phyloP scores from a whole-genome alignment of 2,888 invertebrate genomes.

The Trissoscelio sp. region DNA sequence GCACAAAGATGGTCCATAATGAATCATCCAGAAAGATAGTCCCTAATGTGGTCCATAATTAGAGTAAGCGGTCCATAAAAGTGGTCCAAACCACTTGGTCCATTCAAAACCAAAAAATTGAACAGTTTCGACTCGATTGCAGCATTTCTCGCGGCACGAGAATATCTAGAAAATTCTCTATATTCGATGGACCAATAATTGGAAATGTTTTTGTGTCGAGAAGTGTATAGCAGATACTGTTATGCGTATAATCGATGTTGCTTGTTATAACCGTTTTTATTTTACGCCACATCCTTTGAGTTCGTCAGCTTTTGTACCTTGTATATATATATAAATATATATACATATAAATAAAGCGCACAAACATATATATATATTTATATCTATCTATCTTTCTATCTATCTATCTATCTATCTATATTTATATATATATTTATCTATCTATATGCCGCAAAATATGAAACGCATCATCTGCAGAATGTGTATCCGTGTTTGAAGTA shows the following conservation, averaged over 20 bases:
- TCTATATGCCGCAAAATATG: constrained; percentile 40
- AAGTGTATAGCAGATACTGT: constrained; percentile 60
- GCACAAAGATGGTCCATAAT: too few relatives aligned
- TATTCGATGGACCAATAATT: constrained; percentile 58
- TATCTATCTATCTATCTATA: constrained; percentile 14
- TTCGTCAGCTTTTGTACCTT: constrained; percentile 56
- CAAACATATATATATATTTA: too few relatives aligned
- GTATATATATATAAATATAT: constrained; percentile 3
- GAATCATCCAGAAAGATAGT: too few relatives aligned
- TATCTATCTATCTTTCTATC: too few relatives aligned
- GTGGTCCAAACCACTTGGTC: too few relatives aligned
- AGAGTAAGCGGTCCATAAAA: too few relatives aligned
- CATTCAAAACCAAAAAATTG: too few relatives aligned
- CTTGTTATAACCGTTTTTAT: constrained; percentile 62
- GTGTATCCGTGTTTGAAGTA: constrained; percentile 52
- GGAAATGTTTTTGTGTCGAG: constrained; percentile 62
- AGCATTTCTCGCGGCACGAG: constrained; percentile 40
- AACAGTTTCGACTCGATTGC: constrained; percentile 9
- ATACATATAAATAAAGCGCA: background rate
- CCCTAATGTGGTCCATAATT: too few relatives aligned
- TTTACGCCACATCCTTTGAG: constrained; percentile 61
- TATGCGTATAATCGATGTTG: constrained; percentile 64
- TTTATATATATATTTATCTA: background rate
- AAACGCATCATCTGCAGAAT: constrained; percentile 61
- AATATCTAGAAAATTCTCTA: constrained; percentile 59